Base-by-base conservation (phyloP, 2,113 vertebrate species). In the Xerus inauris region DNA sequence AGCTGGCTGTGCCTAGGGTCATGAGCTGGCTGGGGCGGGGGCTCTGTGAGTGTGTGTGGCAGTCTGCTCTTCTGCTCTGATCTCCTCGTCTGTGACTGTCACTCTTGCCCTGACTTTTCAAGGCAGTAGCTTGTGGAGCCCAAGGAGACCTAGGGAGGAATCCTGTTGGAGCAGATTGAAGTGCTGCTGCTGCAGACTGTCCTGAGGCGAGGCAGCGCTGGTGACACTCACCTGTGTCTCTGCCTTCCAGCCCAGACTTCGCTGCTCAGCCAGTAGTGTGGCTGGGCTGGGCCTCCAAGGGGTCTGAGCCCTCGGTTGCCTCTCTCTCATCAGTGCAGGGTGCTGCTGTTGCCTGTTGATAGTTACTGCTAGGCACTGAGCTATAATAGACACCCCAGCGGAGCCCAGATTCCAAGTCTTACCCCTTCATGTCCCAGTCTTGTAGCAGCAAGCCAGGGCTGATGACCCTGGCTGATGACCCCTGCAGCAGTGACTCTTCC, bases 141-240 rank as follows among this genome's bases (percentile, higher is more conserved):
- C 59, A 8, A 24, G 79, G 22, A 22, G n/a, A 5, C 28, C 69
- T 64, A 1, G 79, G 14, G 12, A 16, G 65, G n/a, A 24, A 12
- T n/a, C 40, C 42, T 16, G 35, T n/a, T 26, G 64, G 35, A 83
- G 5, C 20, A 8, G 6, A 38, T 47, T 16, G 1, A 24, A 1
- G 57, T 11, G 79, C 51, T 11, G 2, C n/a, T 9, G 54, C 20
- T 0, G 30, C 40, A 35, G 16, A 35, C 30, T 13, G 8, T 42
- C 45, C 22, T 1, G 35, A 62, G n/a, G 28, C 40, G 3, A 62
- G n/a, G 20, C 62, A 4, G 0, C 9, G 5, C 38, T 0, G 71
- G 40, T 13, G 6, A 24, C 28, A 1, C 3, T 40, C 20, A 10
- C 5, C 6, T 51, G 13, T 64, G 2, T 11, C 51, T 40, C n/a